Percentiles rank a stretch among this genome's conserved stretches.
Evolutionary conservation across 2,113 vertebrate species (phyloP).

Genomic region (Mungos mungo): DNA sequence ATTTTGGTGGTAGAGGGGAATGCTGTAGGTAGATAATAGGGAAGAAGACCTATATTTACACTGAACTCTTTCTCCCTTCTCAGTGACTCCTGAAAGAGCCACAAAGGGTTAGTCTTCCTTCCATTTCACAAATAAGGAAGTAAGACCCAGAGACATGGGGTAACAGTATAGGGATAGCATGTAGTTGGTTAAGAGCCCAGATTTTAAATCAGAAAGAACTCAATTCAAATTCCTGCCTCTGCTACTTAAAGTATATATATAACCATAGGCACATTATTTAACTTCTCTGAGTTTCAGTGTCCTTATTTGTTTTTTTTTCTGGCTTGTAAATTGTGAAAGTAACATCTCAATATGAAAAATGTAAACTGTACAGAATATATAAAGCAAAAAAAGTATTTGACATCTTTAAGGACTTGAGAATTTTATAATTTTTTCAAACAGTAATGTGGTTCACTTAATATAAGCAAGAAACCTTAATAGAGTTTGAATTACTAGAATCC

Average conservation of each 20-base stretch:
- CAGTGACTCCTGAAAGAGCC: neutral
- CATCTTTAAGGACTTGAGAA: conserved; percentile 2
- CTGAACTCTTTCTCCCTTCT: neutral
- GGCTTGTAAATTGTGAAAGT: conserved; percentile 10
- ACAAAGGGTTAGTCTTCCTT: neutral
- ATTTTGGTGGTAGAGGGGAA: neutral
- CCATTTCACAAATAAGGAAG: neutral
- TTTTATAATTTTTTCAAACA: neutral
- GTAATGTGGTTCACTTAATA: neutral
- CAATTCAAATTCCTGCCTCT: neutral
- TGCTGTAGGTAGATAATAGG: neutral
- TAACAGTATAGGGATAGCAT: neutral
- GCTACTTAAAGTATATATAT: neutral
- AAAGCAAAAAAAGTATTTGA: conserved; percentile 15
- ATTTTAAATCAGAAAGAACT: conserved; percentile 30
- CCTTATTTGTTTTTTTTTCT: neutral
- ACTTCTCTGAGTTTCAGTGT: neutral
- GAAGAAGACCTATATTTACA: neutral
- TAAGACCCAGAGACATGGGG: neutral
- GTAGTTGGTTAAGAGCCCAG: neutral
- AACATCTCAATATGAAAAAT: neutral
- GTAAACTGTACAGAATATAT: neutral
- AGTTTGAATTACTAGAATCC: neutral
- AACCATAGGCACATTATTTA: neutral
- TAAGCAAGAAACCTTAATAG: neutral